Evolutionary conservation across 2,797 vertebrate genomes (phyloP).

Genomic region (Perdix hodgsoniae): DNA sequence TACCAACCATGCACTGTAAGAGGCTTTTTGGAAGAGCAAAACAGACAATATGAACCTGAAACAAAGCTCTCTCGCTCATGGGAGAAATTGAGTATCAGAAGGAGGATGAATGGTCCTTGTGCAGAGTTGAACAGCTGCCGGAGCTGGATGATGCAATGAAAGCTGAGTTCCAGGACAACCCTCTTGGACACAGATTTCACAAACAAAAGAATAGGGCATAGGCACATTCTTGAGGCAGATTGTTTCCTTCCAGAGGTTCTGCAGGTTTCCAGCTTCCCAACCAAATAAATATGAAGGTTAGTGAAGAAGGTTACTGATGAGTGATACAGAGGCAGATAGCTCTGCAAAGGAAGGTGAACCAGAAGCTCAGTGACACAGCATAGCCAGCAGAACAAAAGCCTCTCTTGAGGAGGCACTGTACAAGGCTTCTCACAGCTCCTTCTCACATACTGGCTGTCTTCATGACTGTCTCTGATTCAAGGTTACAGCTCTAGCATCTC

Average conservation of each 20-base stretch:
- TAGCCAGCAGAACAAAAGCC: too few relatives aligned
- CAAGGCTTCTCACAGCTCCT: neutral
- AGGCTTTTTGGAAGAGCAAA: rapidly evolving
- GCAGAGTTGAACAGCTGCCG: neutral
- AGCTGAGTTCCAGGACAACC: neutral
- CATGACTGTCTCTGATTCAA: neutral
- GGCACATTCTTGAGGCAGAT: neutral
- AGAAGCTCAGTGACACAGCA: neutral
- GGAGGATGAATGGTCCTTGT: neutral
- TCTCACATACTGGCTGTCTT: neutral
- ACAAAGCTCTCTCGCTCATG: neutral
- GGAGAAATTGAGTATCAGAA: neutral
- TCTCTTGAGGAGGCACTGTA: neutral
- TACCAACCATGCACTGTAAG: neutral
- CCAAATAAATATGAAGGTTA: neutral
- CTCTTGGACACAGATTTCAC: neutral
- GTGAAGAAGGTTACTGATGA: neutral
- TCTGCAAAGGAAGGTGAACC: neutral
- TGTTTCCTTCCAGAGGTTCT: neutral
- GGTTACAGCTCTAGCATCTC: neutral
- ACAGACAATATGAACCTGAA: neutral
- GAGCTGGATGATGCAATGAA: neutral
- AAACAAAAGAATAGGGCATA: neutral
- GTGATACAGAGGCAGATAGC: too few relatives aligned
- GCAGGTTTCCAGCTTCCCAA: neutral